Conservation (phyloP, 2,888 invertebrate genomes). For the Marronus borbonicus region DNA sequence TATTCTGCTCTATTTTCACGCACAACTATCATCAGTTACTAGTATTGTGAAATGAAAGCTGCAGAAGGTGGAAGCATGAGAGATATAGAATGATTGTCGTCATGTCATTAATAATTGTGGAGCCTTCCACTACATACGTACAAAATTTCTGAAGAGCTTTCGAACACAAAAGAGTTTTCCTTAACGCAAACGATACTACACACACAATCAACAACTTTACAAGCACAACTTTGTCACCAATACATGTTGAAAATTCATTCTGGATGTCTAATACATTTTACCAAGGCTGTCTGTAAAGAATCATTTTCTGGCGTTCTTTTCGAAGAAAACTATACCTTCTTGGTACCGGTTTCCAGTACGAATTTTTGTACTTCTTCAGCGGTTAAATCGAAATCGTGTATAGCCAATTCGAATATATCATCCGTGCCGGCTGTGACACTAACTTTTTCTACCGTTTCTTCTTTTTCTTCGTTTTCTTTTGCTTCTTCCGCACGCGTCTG, state of each 20-base stretch:
- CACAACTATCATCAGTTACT: too few species aligned
- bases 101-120: too few species aligned
- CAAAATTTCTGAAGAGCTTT: too few species aligned
- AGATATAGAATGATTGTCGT: too few species aligned
- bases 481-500: slow-evolving; percentile 36
- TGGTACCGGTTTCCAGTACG: slow-evolving; percentile 61
- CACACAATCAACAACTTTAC: too few species aligned
- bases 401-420: slow-evolving; percentile 65
- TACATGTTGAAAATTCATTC: neutral
- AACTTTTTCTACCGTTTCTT: slow-evolving; percentile 55
- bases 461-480: slow-evolving; percentile 45
- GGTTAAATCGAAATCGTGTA: slow-evolving; percentile 67
- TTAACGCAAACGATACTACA: too few species aligned
- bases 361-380: slow-evolving; percentile 67
- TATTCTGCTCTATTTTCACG: too few species aligned
- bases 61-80: too few species aligned
- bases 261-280: neutral
- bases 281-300: neutral
- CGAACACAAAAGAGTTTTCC: too few species aligned
- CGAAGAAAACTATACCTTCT: slow-evolving; percentile 31
- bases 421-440: slow-evolving; percentile 65
- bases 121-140: too few species aligned
- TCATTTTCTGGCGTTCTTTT: slow-evolving; percentile 13
- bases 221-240: neutral
- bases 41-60: too few species aligned